These are phyloP conservation scores for Peromyscus maniculatus DNA, from an alignment of 2,113 vertebrate species.

Conservation along the genomic window DNA sequence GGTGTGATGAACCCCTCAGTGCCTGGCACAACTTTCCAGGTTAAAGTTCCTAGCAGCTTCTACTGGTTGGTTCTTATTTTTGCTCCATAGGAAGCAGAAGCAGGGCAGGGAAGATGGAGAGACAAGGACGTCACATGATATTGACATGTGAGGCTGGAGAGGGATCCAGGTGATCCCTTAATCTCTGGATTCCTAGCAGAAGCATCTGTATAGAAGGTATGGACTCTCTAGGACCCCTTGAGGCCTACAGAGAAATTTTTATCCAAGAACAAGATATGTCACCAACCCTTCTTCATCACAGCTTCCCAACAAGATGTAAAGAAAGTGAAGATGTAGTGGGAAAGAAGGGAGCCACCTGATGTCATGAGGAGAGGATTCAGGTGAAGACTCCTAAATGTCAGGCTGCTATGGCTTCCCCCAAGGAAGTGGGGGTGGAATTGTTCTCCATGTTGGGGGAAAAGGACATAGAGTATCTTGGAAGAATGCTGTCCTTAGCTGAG, in stretches of 20 bases:
- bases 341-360: not conserved
- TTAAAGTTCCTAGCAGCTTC: slow-evolving; percentile 23
- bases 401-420: not conserved
- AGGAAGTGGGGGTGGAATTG: not conserved
- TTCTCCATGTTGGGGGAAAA: not conserved
- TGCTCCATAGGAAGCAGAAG: slow-evolving; percentile 49
- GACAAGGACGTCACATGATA: not conserved
- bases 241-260: not conserved
- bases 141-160: slow-evolving; percentile 13
- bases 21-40: not conserved
- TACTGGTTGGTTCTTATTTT: slow-evolving; percentile 40
- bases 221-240: not conserved
- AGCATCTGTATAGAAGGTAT: not conserved
- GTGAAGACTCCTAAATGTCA: not conserved
- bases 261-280: slow-evolving; percentile 23
- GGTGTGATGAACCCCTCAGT: slow-evolving; percentile 16
- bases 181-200: not conserved
- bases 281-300: not conserved
- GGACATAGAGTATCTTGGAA: not conserved
- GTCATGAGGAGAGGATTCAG: not conserved
- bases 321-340: not conserved
- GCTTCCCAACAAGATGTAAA: not conserved
- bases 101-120: not conserved
- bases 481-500: not conserved
- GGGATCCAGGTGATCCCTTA: not conserved